Evolutionary conservation across 2,888 invertebrate genomes (phyloP), one percentile per base, ranked within the genome.

Genomic region (Macrostomum cliftonense): DNA sequence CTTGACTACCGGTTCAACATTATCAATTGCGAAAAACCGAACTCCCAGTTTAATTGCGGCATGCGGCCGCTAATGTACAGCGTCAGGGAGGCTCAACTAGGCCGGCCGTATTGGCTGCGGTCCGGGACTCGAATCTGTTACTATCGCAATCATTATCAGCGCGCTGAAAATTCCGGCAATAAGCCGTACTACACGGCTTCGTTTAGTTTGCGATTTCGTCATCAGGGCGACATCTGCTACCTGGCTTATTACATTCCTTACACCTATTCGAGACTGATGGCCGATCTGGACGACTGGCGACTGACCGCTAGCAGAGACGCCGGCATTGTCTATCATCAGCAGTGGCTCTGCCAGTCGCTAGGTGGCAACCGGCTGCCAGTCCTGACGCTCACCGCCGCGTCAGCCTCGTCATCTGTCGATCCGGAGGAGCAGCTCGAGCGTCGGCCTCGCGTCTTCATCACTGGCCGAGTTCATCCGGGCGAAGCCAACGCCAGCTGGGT

Each of bases 401-500:
- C 40, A 40, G 20, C 17, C n/a, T n/a, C n/a, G n/a, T n/a, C n/a
- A n/a, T n/a, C n/a, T n/a, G n/a, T n/a, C 13, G 38, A 38, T 28
- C 4, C 5, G 5, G 28, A 28, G 28, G 28, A 28, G 28, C 28
- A 4, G 28, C 28, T 4, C 5, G 5, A 28, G 28, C n/a, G 7
- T 2, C 19, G 42, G 12, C 17, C 45, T 2, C 43, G 40, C 40
- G 64, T 74, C n/a, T 82, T 91, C 38, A 77, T 91, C 60, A 85
- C 87, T 28, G 84, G 86, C 0, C 75, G 91, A 55, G 89, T 91
- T 7, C 91, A 91, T 71, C 89, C 89, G 17, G 88, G 89, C 4
- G 91, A 91, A 73, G 83, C 87, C 1, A 89, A 89, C 36, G 78
- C 88, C 2, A 87, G 87, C 17, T 89, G 86, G 85, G 87, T 87